A percentile compares a stretch with the other conserved stretches of the same genome.
These are phyloP conservation scores for Phalanger gymnotis DNA, from an alignment of 2,797 vertebrate genomes.

Conservation along the genomic window DNA sequence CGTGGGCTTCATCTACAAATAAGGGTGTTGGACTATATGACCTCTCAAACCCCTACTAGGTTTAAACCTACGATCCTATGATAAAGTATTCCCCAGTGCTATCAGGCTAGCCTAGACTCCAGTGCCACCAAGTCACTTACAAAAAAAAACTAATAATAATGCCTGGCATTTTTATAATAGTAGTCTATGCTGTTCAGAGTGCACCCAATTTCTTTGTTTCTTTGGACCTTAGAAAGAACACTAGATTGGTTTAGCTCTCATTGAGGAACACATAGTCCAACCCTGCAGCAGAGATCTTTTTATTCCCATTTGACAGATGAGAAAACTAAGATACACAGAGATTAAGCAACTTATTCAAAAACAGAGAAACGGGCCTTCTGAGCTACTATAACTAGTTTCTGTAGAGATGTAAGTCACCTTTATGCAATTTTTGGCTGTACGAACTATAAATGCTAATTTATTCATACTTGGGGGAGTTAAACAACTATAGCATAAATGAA, in stretches of 20 bases:
- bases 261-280: not conserved
- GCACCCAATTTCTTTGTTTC: not conserved
- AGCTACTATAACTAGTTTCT: not conserved
- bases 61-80: not conserved
- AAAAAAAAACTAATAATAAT: not conserved
- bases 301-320: not conserved
- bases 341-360: not conserved
- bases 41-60: not conserved
- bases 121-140: not conserved
- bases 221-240: not conserved
- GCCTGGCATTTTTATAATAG: not conserved
- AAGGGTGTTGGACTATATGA: not conserved
- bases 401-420: not conserved
- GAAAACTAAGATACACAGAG: not conserved
- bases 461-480: constrained; percentile 2
- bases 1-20: not conserved
- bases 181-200: not conserved
- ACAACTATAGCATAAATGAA: constrained; percentile 34
- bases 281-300: not conserved
- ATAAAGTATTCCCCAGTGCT: not conserved
- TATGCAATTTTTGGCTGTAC: constrained; percentile 17
- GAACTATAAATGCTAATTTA: constrained; percentile 31
- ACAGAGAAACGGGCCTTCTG: not conserved
- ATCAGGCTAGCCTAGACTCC: not conserved
- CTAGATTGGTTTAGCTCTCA: not conserved